A percentile compares a stretch with the other conserved stretches of the same genome.
Evolutionary conservation across 2,113 vertebrate species (phyloP).

Genomic region (Narcine bancroftii): DNA sequence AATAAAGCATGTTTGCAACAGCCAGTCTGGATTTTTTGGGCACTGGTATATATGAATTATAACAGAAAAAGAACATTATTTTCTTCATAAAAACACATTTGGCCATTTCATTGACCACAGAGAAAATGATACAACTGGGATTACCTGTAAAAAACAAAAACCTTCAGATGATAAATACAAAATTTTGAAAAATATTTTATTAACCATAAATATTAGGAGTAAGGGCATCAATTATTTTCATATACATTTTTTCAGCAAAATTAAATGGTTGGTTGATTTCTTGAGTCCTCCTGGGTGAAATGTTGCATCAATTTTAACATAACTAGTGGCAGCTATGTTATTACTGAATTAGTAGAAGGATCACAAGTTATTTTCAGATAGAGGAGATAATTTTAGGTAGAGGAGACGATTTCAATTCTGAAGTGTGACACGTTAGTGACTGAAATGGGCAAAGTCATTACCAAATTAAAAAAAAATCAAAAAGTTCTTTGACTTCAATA

Average conservation of each 20-base stretch:
- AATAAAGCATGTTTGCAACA: background rate
- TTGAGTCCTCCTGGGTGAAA: background rate
- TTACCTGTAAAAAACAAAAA: background rate
- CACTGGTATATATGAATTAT: background rate
- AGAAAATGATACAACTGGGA: background rate
- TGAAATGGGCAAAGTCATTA: background rate
- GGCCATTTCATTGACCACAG: background rate
- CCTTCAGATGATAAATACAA: background rate
- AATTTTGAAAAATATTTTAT: background rate
- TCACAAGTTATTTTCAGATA: background rate
- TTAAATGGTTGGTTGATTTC: background rate
- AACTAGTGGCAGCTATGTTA: background rate
- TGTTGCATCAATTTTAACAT: background rate
- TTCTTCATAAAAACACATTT: background rate
- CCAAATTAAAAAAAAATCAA: background rate
- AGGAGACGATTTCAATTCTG: background rate
- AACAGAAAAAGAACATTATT: background rate
- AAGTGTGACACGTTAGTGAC: too few relatives aligned
- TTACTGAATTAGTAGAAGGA: background rate
- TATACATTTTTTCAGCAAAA: background rate
- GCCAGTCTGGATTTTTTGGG: background rate
- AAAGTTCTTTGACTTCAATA: background rate
- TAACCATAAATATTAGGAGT: background rate
- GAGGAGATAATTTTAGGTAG: background rate
- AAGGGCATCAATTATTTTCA: background rate